Base-by-base conservation (phyloP, 2,888 invertebrate species). In the Sarcophaga variegata region DNA sequence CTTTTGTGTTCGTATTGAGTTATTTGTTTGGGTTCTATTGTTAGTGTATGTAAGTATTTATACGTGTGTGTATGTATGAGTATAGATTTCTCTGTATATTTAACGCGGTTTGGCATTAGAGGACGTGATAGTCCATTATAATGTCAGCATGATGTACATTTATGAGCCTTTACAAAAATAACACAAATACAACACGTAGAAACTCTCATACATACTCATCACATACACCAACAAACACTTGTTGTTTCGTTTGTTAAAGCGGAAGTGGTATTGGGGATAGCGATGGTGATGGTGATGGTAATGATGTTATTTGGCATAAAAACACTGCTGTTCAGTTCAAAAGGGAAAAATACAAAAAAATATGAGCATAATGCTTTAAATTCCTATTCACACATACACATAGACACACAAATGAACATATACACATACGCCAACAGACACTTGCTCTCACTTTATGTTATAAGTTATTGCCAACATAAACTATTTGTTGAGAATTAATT, bases 401-500 rank as follows among this genome's bases (percentile, higher is more conserved):
- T 10, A 71, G 0, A 59, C 71, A 71, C 6, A 71, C 11, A n/a
- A 25, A 27, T 27, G 2, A 37, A 37, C 37, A 37, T 37, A 37
- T 2, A 37, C 8, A 37, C 8, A 37, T 37, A 37, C 8, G 2
- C 2, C 37, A 37, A 37, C 37, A 37, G 8, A 27, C 54, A 66
- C 25, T 64, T 49, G 47, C 22, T 64, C 71, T 81, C 62, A 72
- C 71, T 76, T 80, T 37, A 66, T 37, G 66, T 66, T 37, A 75
- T 75, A 76, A 85, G 77, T 81, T 81, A 85, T 85, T 76, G 62
- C 76, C 71, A 72, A 66, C 80, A 81, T 72, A 81, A 76, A 76
- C 47, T 85, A 71, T 85, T 85, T 81, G 71, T 67, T 85, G 76
- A 62, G 62, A 81, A 85, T 80, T 85, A 85, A 85, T 85, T 81